Evolutionary conservation across 2,888 invertebrate genomes (phyloP).

Genomic region (Metalampra italica): DNA sequence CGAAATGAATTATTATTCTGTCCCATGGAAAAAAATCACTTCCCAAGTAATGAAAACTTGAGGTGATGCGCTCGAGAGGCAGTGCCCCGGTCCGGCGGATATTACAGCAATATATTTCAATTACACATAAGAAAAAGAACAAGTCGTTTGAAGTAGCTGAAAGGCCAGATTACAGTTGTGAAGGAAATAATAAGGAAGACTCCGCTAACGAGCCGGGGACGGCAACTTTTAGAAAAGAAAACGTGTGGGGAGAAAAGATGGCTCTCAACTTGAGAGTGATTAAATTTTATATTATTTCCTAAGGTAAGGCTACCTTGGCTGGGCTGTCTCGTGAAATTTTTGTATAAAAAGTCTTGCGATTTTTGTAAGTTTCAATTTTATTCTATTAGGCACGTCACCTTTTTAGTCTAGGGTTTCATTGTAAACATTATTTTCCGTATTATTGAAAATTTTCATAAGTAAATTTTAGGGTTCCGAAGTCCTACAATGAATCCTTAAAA

Average conservation of each 20-base stretch:
- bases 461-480: too few relatives aligned
- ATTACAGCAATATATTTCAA: slow-evolving; percentile 79
- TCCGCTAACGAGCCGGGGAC: slow-evolving; percentile 64
- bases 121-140: slow-evolving; percentile 78
- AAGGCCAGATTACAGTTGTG: slow-evolving; percentile 73
- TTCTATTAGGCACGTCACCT: too few relatives aligned
- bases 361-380: too few relatives aligned
- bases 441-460: too few relatives aligned
- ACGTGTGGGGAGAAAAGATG: slow-evolving; percentile 50
- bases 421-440: too few relatives aligned
- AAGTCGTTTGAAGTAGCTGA: slow-evolving; percentile 77
- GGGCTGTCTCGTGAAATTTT: not conserved
- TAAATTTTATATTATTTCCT: slow-evolving; percentile 29
- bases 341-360: not conserved
- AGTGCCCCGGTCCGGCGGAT: slow-evolving; percentile 69
- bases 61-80: slow-evolving; percentile 71
- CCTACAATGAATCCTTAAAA: too few relatives aligned
- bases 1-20: slow-evolving; percentile 75
- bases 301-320: not conserved
- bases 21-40: slow-evolving; percentile 71
- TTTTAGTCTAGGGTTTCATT: too few relatives aligned
- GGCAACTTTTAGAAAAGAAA: slow-evolving; percentile 62
- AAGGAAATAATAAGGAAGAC: slow-evolving; percentile 70
- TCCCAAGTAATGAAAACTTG: slow-evolving; percentile 73
- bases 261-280: slow-evolving; percentile 41